Evolutionary conservation across 2,888 invertebrate species (phyloP), one percentile per base, ranked within the genome.

Genomic region (Epirrhoe alternata): DNA sequence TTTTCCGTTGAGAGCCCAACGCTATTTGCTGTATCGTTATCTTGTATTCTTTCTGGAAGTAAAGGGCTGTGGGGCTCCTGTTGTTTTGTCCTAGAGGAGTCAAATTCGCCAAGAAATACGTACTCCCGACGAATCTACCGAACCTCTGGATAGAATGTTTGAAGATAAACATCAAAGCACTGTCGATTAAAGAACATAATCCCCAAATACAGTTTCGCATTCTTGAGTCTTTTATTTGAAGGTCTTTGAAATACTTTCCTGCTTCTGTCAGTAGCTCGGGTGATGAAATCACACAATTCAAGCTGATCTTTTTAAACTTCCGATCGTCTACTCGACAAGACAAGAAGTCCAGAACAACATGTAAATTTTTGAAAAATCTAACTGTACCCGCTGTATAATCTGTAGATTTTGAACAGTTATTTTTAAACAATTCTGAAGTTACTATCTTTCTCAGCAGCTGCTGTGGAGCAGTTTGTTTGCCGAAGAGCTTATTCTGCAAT

Each of bases 151-250:
- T 38, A 10, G 50, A 38, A 42, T 55, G n/a, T 42, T 49, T 50
- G 6, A 6, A 31, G 6, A 62, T 42, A 6, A 62, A 10, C 55
- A 50, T 50, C 10, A 62, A 49, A 0, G 61, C 38, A 16, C 61
- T 62, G 55, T 62, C 61, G 24, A 62, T 62, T n/a, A 62, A 17
- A 0, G 38, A 35, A 30, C 55, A 38, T 6, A 62, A 50, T 6
- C 50, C 61, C 12, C 55, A 16, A 6, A 62, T 50, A 14, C 54
- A 16, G 30, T 33, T 49, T 14, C 50, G 49, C 38, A 24, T 50
- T 0, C 38, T 50, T 45, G 38, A 7, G 1, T 38, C 38, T 30
- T 14, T 50, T 5, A 30, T 14, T 30, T 7, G 47, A 6, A 62
- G 55, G 30, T 30, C n/a, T 24, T 42, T 50, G 38, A 62, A 62